These are phyloP conservation scores for Antheraea pernyi DNA, from an alignment of 1,140 invertebrate species.

Conservation along the genomic window DNA sequence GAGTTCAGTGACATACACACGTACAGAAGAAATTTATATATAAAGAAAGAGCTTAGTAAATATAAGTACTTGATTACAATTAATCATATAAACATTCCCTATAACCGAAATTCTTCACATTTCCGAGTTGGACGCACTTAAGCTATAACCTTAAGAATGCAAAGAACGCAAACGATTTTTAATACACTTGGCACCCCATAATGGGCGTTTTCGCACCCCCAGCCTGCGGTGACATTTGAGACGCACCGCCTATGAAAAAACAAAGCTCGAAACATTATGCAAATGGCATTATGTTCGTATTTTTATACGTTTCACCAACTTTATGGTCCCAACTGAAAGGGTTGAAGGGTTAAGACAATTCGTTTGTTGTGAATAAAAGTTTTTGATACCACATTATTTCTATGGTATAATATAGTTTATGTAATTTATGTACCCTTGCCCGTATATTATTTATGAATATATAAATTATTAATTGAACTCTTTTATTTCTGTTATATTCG, in stretches of 20 bases:
- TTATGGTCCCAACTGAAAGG: slow-evolving; percentile 73
- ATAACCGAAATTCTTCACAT: slow-evolving; percentile 22
- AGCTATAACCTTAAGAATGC: slow-evolving; percentile 71
- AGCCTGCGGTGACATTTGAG: slow-evolving; percentile 74
- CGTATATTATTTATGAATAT: background rate
- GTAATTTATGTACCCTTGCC: slow-evolving; percentile 8
- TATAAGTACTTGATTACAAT: background rate
- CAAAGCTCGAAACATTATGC: slow-evolving; percentile 75
- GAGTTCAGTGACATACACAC: too few relatives aligned
- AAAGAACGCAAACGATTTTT: slow-evolving; percentile 75
- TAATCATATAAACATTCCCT: background rate
- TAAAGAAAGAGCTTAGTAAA: too few relatives aligned
- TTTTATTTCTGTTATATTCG: background rate
- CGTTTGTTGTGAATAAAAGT: slow-evolving; percentile 51
- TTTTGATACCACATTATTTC: slow-evolving; percentile 55
- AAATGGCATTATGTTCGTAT: slow-evolving; percentile 76
- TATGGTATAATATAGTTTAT: background rate
- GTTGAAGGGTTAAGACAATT: slow-evolving; percentile 71
- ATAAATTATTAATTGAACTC: background rate
- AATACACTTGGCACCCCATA: slow-evolving; percentile 70
- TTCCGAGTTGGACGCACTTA: slow-evolving; percentile 30
- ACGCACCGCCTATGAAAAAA: slow-evolving; percentile 72
- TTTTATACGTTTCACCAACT: slow-evolving; percentile 71
- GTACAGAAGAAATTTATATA: too few relatives aligned
- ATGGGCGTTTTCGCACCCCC: slow-evolving; percentile 72